These are phyloP conservation scores for Malurus elegans DNA, from an alignment of 2,113 vertebrate genomes.

Conservation along the genomic window DNA sequence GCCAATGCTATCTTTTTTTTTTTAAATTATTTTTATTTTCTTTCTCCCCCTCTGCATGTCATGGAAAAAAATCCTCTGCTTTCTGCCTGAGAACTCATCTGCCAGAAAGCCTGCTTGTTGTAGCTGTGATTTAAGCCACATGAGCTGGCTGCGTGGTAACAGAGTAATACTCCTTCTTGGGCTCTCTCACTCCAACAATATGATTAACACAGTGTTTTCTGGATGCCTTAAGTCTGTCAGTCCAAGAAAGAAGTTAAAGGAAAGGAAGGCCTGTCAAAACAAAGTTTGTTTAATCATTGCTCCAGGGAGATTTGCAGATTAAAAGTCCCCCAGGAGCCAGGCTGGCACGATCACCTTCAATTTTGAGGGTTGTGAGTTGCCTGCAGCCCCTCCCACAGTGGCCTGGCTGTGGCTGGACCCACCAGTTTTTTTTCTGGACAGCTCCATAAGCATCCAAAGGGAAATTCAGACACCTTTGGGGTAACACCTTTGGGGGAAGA, in stretches of 20 bases:
- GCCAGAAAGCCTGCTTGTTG: neutral
- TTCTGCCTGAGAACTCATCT: neutral
- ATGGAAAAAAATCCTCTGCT: neutral
- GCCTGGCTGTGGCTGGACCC: neutral
- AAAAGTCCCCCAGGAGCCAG: neutral
- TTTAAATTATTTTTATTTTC: neutral
- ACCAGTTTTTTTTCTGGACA: neutral
- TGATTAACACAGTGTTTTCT: neutral
- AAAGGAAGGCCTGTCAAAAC: neutral
- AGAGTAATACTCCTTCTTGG: neutral
- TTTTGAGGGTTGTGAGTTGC: neutral
- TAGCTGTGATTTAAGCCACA: slow-evolving; percentile 35
- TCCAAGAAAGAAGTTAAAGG: neutral
- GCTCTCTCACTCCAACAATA: neutral
- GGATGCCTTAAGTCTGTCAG: neutral
- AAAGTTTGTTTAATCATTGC: neutral
- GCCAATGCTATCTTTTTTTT: neutral
- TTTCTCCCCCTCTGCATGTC: neutral
- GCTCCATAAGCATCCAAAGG: neutral
- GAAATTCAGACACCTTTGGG: neutral
- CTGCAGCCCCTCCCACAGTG: neutral
- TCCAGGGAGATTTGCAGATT: neutral
- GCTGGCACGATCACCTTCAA: fast-evolving
- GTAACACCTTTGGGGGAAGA: neutral
- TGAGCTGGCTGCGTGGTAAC: slow-evolving; percentile 1